Conservation (phyloP, 2,797 vertebrate species). For the Poecilia picta region DNA sequence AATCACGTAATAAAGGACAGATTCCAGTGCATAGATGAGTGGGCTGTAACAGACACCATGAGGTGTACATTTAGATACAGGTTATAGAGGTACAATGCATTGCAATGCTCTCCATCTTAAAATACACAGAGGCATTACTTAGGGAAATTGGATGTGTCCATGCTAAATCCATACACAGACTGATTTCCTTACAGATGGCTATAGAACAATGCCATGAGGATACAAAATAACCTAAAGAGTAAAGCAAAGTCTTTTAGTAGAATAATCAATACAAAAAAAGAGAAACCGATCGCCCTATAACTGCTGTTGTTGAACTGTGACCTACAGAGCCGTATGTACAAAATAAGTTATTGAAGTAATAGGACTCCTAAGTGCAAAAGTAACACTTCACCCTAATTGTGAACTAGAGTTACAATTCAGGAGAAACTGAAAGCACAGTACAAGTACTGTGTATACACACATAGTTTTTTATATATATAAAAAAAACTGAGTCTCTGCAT, state of each 20-base stretch:
- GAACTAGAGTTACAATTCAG: slow-evolving; percentile 11
- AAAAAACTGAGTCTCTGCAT: neutral
- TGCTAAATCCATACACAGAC: neutral
- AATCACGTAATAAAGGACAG: slow-evolving; percentile 53
- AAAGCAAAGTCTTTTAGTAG: slow-evolving; percentile 8
- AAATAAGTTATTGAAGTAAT: slow-evolving; percentile 14
- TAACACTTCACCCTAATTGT: neutral
- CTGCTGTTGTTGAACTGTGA: slow-evolving; percentile 29
- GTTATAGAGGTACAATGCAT: neutral
- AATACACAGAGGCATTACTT: neutral
- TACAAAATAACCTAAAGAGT: slow-evolving; percentile 6
- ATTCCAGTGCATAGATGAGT: slow-evolving; percentile 50
- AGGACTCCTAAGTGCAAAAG: neutral
- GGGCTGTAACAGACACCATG: slow-evolving; percentile 53
- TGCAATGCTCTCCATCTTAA: slow-evolving; percentile 19
- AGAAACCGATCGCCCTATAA: slow-evolving; percentile 20
- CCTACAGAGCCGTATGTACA: slow-evolving; percentile 18
- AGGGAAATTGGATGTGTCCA: slow-evolving; percentile 23
- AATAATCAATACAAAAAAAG: slow-evolving; percentile 42
- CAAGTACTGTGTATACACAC: no score
- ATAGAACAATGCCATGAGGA: slow-evolving; percentile 20
- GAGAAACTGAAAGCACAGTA: neutral
- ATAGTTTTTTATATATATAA: no score
- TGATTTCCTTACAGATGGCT: slow-evolving; percentile 16
- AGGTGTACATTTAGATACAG: slow-evolving; percentile 36